Evolutionary conservation across 2,888 invertebrate genomes (phyloP), one percentile per base, ranked within the genome.

Genomic region (Automeris io): DNA sequence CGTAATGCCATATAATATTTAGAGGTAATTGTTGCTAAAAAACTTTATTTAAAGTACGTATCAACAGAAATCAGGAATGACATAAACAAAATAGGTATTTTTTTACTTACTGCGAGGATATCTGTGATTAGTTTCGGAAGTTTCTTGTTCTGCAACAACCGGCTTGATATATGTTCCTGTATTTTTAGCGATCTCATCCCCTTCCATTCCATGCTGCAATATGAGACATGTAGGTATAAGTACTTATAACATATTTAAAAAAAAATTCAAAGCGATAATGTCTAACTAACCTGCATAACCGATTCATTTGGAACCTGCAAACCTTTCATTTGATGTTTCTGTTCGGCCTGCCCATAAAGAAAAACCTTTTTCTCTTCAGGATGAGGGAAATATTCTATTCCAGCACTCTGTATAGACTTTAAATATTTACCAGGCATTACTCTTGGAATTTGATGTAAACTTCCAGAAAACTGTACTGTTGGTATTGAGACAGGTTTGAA

Each of bases 401-500:
- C 77, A 18, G 53, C 48, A 40, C 49, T 65, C n/a, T 61, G 60
- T 51, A 54, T 68, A 46, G 67, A 82, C 47, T 62, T 79, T 56
- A 68, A 79, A 52, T 60, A 77, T 61, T 63, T 86, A 51, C 57
- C 59, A 13, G 82, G 79, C 46, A 85, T 77, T 33, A 83, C 87
- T 53, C 74, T 78, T 40, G 87, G 88, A 9, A 80, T 57, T 64
- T 80, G 61, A 42, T 56, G 66, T 7, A 51, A 48, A 11, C 66
- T 69, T 18, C 72, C 74, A 24, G 59, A 62, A 40, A 64, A 79
- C 46, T 77, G 77, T 3, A 57, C 57, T 41, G 85, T 57, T 5
- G 86, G 86, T 47, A 86, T 82, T 1, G 79, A 72, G 29, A 85
- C 60, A 0, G 86, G 82, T 38, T 83, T 86, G 38, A 88, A 80